A percentile compares a stretch with the other conserved stretches of the same genome.
These are phyloP conservation scores for Pseudomyrmex gracilis DNA, from an alignment of 1,140 invertebrate species.

Conservation along the genomic window DNA sequence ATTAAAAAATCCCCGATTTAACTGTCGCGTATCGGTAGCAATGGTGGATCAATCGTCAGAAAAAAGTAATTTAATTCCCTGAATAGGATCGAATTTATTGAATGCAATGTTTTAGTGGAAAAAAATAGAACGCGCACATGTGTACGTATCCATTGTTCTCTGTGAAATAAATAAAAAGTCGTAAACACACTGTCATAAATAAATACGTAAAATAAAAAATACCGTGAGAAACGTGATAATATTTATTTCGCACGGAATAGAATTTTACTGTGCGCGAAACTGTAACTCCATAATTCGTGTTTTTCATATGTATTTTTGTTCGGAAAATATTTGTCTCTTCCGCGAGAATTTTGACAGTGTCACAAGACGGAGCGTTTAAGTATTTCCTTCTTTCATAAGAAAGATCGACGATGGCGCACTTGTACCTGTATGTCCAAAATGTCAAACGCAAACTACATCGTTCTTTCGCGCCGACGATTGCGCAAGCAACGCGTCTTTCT, in stretches of 20 bases:
- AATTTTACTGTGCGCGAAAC: no score
- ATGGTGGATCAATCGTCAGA: neutral
- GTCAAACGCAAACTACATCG: slow-evolving; percentile 70
- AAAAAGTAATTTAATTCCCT: slow-evolving; percentile 25
- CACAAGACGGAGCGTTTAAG: neutral
- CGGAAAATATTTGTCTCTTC: neutral
- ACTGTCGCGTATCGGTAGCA: neutral
- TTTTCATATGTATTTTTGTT: slow-evolving; percentile 12
- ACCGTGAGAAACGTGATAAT: no score
- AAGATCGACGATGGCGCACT: slow-evolving; percentile 71
- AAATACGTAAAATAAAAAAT: no score
- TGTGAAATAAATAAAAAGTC: slow-evolving; percentile 28
- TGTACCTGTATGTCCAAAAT: slow-evolving; percentile 68
- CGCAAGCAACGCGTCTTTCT: neutral
- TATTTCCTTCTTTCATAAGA: slow-evolving; percentile 59
- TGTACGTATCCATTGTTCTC: neutral
- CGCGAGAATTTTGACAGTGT: neutral
- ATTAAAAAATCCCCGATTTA: neutral
- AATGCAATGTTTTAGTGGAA: slow-evolving; percentile 37
- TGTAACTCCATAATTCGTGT: neutral
- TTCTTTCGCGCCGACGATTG: slow-evolving; percentile 53
- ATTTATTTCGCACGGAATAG: no score
- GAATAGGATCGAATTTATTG: neutral
- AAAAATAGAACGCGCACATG: slow-evolving; percentile 2
- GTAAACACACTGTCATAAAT: neutral